Evolutionary conservation across 2,888 invertebrate genomes (phyloP).

Genomic region (Himalopsyche kuldschensis): DNA sequence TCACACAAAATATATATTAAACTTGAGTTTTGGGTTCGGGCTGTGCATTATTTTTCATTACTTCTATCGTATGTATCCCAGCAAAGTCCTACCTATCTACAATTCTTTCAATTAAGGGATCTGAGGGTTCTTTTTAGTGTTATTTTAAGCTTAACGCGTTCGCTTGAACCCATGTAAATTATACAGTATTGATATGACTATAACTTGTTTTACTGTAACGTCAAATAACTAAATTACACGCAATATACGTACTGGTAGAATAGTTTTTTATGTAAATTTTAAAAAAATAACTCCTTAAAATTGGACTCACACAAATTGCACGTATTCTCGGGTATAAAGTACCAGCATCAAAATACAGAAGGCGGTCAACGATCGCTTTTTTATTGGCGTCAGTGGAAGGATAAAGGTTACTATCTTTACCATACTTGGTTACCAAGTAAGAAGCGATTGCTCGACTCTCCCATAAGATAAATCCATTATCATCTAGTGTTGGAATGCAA

Average conservation of each 20-base stretch:
- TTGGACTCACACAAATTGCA: slow-evolving; percentile 61
- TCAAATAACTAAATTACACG: background rate
- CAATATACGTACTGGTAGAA: background rate
- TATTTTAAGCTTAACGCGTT: too few relatives aligned
- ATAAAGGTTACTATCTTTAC: slow-evolving; percentile 62
- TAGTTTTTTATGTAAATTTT: background rate
- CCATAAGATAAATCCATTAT: slow-evolving; percentile 67
- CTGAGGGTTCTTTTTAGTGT: too few relatives aligned
- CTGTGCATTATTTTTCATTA: too few relatives aligned
- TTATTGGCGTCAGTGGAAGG: slow-evolving; percentile 55
- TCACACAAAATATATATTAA: too few relatives aligned
- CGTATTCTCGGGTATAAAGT: slow-evolving; percentile 65
- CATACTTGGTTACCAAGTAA: slow-evolving; percentile 65
- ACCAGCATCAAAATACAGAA: slow-evolving; percentile 66
- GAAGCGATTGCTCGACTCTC: slow-evolving; percentile 68
- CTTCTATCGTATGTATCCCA: too few relatives aligned
- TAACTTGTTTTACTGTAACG: too few relatives aligned
- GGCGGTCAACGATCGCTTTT: slow-evolving; percentile 63
- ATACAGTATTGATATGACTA: too few relatives aligned
- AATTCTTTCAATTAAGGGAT: too few relatives aligned
- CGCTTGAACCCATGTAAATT: too few relatives aligned
- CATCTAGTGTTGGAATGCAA: slow-evolving; percentile 68
- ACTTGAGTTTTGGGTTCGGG: too few relatives aligned
- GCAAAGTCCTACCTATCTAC: too few relatives aligned
- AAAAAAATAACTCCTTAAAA: background rate